phyloP scores from a whole-genome alignment of 92 coral and sea anemone species.

The Bergia sp. region DNA sequence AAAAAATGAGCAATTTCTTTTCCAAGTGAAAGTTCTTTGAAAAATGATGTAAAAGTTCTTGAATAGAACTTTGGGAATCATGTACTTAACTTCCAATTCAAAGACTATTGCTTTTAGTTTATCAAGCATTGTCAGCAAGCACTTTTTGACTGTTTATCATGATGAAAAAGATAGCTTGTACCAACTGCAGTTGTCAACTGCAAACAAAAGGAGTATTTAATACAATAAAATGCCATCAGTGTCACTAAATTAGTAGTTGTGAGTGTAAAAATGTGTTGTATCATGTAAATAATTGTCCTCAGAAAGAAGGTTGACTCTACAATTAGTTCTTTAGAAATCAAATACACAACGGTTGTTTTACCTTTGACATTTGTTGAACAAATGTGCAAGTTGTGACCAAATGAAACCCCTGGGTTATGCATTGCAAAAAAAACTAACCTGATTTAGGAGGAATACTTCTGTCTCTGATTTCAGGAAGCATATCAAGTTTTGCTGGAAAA shows the following conservation, averaged over 20 bases:
- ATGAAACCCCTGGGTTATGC: slow-evolving; percentile 15
- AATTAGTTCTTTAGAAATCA: background rate
- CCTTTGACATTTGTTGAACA: background rate
- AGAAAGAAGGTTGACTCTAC: background rate
- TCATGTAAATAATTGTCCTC: too few relatives aligned
- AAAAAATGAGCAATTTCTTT: background rate
- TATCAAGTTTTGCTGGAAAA: slow-evolving; percentile 30
- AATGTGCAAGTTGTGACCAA: background rate
- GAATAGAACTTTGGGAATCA: background rate
- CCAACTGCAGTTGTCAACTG: background rate
- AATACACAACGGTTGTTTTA: background rate
- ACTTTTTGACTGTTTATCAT: background rate
- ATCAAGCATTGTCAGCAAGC: background rate
- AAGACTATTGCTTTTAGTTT: background rate
- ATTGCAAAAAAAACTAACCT: background rate
- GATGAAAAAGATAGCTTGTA: background rate
- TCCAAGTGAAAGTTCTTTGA: background rate
- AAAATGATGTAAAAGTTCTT: too few relatives aligned
- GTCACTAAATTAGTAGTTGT: background rate
- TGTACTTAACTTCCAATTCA: background rate
- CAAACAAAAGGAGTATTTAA: background rate
- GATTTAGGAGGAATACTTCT: slow-evolving; percentile 20
- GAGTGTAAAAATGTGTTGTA: background rate
- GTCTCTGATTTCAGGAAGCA: slow-evolving; percentile 22
- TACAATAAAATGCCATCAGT: background rate